Evolutionary conservation across 2,888 invertebrate species (phyloP), one percentile per base, ranked within the genome.

Genomic region (Deilephila elpenor): DNA sequence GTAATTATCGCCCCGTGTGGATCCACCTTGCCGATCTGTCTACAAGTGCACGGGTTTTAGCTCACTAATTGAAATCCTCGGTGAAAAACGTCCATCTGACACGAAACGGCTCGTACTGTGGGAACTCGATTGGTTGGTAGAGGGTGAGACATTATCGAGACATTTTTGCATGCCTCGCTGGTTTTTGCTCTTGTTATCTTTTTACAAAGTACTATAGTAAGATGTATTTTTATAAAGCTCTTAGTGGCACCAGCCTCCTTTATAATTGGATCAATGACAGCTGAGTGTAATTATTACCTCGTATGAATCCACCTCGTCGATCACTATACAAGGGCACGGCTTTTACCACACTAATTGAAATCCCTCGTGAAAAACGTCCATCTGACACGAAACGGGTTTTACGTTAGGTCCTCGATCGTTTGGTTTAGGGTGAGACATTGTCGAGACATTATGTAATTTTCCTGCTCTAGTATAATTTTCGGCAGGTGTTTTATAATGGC

Each of bases 21-120:
- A 67, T 51, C 67, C 44, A 51, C 67, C 44, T 44, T 25, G 51
- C 29, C 61, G 14, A 64, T 64, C 67, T 71, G 71, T 74, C 74
- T 59, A 70, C 67, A 74, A 74, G 56, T 67, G 67, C 59, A 29
- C 71, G 59, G 59, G 61, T 67, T 67, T 67, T 79, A 77, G 78
- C 79, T 77, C 73, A 70, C 81, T 83, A 83, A 83, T 83, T 83
- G 83, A 83, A 83, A 83, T 51, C 76, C 82, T 75, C 59, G 75
- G 76, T 82, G 80, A 81, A 81, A 82, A 83, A 83, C 81, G 78
- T 74, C 72, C 72, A 71, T 53, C 20, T 25, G 59, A 71, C 82
- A 81, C 77, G 83, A 76, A 59, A 76, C 6, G 29, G 8, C 1
- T 0, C 5, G 0, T 78, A 82, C 80, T 34, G 76, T 1, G 5